These are phyloP conservation scores for Crotalus adamanteus DNA, from an alignment of 2,797 vertebrate genomes.

Conservation along the genomic window DNA sequence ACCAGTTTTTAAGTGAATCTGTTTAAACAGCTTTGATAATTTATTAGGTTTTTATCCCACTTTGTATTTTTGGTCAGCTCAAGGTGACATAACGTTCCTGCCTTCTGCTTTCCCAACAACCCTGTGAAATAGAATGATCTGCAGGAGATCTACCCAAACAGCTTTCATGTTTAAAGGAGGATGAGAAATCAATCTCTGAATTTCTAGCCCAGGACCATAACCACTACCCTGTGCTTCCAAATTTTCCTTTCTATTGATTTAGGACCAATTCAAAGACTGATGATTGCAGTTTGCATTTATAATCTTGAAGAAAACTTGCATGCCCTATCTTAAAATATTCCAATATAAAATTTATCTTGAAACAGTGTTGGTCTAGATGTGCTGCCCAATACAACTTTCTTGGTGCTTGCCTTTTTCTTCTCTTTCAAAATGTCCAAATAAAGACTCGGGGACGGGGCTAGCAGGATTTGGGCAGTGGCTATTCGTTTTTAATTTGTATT, in stretches of 20 bases:
- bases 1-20: neutral
- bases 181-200: neutral
- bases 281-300: neutral
- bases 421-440: neutral
- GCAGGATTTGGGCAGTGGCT: neutral
- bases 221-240: neutral
- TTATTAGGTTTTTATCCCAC: neutral
- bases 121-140: neutral
- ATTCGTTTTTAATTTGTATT: neutral
- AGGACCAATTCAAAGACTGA: neutral
- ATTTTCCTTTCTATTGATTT: neutral
- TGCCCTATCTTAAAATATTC: neutral
- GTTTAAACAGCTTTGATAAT: neutral
- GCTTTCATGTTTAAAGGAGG: neutral
- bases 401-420: neutral
- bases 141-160: too few relatives aligned
- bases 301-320: neutral
- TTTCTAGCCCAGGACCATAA: neutral
- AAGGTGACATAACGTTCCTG: neutral
- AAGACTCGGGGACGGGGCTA: neutral
- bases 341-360: slow-evolving; percentile 4
- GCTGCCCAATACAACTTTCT: neutral
- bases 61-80: neutral
- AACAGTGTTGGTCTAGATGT: slow-evolving; percentile 13
- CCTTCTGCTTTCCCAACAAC: neutral